A percentile compares a stretch with the other conserved stretches of the same genome.
phyloP scores from a whole-genome alignment of 2,888 invertebrate species.

The Carterocephalus palaemon region DNA sequence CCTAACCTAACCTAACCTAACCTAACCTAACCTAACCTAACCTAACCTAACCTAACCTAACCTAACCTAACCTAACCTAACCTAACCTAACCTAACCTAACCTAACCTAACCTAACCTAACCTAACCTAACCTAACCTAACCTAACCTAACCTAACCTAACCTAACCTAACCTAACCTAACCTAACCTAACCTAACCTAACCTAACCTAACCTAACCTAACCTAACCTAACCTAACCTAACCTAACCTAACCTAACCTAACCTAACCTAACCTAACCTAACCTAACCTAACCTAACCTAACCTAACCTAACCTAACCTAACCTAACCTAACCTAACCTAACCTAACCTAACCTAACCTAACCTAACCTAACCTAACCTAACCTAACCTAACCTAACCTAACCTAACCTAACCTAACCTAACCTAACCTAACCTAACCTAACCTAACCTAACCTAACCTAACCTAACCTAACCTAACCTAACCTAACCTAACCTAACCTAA shows the following conservation, averaged over 20 bases:
- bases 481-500: slow-evolving; percentile 18
- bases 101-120: slow-evolving; percentile 3
- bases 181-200: background rate
- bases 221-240: slow-evolving; percentile 15
- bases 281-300: slow-evolving; percentile 22
- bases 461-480: slow-evolving; percentile 18
- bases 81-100: slow-evolving; percentile 6
- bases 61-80: background rate
- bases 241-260: slow-evolving; percentile 25
- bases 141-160: background rate
- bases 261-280: slow-evolving; percentile 27
- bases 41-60: slow-evolving; percentile 8
- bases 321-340: slow-evolving; percentile 22
- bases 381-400: slow-evolving; percentile 21
- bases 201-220: slow-evolving; percentile 5
- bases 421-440: slow-evolving; percentile 18
- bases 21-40: slow-evolving; percentile 8
- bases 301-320: slow-evolving; percentile 22
- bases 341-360: slow-evolving; percentile 22
- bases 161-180: slow-evolving; percentile 1
- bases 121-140: slow-evolving; percentile 1
- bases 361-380: slow-evolving; percentile 22
- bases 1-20: slow-evolving; percentile 16
- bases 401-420: slow-evolving; percentile 18
- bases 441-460: slow-evolving; percentile 18